Evolutionary conservation across 2,888 invertebrate species (phyloP), one percentile per base, ranked within the genome.

Genomic region (Tricholauxania praeusta): DNA sequence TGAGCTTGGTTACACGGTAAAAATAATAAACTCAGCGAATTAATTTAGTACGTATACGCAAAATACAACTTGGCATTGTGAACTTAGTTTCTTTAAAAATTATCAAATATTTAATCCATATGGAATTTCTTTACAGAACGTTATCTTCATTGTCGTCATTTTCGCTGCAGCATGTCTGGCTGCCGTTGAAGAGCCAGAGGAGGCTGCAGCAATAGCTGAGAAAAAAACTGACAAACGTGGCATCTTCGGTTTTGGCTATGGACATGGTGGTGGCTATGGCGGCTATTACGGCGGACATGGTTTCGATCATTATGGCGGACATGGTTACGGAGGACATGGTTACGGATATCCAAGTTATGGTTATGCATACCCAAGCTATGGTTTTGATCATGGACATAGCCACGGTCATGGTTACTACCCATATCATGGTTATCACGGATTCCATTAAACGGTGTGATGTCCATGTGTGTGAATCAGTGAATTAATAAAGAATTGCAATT

Each of bases 211-310:
- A n/a, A 12, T 75, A 49, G 73, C 72, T 17, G 75, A 69, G 15
- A 78, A 78, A 68, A 78, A 75, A 71, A 78, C 76, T n/a, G 78
- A 78, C 28, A 79, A 79, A 65, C 78, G 79, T 67, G 79, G 78
- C 15, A 77, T 78, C 60, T 79, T 74, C 71, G 79, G 78, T 49
- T 79, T 78, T n/a, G 78, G 79, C 7, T 78, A 77, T 66, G 76
- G 77, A 12, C 71, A 71, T 66, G 63, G 60, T 28, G 62, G 63
- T 8, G 66, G 64, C 14, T 60, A 66, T 39, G 64, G 64, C 19
- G 67, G 67, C 3, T 65, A 22, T 51, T 17, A 17, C 32, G 49
- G 68, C 17, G 68, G 68, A 10, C 32, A 65, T 59, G 75, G 74
- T 3, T 73, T 63, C 63, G 73, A 15, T 22, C 32, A 48, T n/a